A percentile compares a stretch with the other conserved stretches of the same genome.
These are phyloP conservation scores for Pheosia gnoma DNA, from an alignment of 2,888 invertebrate species.

Conservation along the genomic window DNA sequence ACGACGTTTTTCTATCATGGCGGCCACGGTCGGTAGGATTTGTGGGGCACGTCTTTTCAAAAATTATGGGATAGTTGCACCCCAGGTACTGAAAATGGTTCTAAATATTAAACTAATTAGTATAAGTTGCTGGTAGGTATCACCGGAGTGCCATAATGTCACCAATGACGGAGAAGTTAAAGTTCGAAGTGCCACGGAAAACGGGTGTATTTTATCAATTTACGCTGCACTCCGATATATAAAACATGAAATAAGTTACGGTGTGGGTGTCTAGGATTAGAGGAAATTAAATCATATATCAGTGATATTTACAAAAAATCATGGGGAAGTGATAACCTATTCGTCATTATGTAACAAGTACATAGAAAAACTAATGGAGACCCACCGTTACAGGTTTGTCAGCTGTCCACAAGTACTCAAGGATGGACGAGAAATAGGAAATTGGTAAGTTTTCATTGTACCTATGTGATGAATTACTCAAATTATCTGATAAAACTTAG, in stretches of 20 bases:
- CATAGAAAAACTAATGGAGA: constrained; percentile 70
- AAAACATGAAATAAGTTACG: constrained; percentile 39
- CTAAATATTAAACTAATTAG: constrained; percentile 47
- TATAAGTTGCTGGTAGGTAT: constrained; percentile 40
- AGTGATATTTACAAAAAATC: constrained; percentile 47
- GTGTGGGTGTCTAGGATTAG: constrained; percentile 37
- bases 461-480: background rate
- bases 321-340: constrained; percentile 76
- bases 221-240: constrained; percentile 39
- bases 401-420: constrained; percentile 89
- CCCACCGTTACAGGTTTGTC: constrained; percentile 86
- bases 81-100: constrained; percentile 86
- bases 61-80: constrained; percentile 87
- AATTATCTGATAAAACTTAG: background rate
- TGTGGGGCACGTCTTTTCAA: constrained; percentile 93
- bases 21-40: constrained; percentile 94
- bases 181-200: constrained; percentile 50
- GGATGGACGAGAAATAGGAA: constrained; percentile 92
- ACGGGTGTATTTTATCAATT: constrained; percentile 63
- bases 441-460: constrained; percentile 85
- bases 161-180: constrained; percentile 44
- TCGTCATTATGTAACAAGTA: constrained; percentile 81
- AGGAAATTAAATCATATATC: constrained; percentile 21
- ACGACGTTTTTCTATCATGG: constrained; percentile 89
- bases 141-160: constrained; percentile 47